A percentile compares a stretch with the other conserved stretches of the same genome.
These are phyloP conservation scores for Thera britannica DNA, from an alignment of 2,888 invertebrate genomes.

Conservation along the genomic window DNA sequence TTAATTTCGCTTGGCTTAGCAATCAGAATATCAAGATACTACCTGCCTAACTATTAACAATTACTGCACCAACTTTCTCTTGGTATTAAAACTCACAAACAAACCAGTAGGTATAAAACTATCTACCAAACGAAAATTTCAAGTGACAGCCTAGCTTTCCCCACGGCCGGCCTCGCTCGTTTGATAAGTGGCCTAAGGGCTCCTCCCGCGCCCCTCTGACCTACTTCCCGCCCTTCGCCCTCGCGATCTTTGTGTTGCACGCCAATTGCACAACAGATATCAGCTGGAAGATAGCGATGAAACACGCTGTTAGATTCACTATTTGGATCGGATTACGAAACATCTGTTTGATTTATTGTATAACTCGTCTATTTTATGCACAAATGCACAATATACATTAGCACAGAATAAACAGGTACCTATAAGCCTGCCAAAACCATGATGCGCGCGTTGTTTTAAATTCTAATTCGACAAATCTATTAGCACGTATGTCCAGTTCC, in stretches of 20 bases:
- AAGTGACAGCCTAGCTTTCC: conserved; percentile 76
- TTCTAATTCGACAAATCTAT: no score
- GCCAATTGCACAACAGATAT: conserved; percentile 81
- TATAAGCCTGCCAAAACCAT: no score
- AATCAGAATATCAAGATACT: background rate
- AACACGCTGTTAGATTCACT: conserved; percentile 56
- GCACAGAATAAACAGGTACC: no score
- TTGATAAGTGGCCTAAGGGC: conserved; percentile 83
- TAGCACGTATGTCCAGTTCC: no score
- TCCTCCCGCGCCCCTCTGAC: conserved; percentile 68
- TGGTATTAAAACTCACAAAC: conserved; percentile 38
- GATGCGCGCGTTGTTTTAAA: no score
- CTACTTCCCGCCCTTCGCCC: conserved; percentile 71
- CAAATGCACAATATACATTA: no score
- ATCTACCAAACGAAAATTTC: conserved; percentile 66
- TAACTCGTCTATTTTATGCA: conserved; percentile 4
- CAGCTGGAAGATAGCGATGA: conserved; percentile 78
- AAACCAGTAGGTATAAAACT: conserved; percentile 39
- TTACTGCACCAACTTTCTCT: conserved; percentile 38
- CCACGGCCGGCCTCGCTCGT: conserved; percentile 64
- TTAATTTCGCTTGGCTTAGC: background rate
- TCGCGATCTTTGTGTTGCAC: conserved; percentile 80
- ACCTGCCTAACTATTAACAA: conserved; percentile 21
- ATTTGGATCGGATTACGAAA: conserved; percentile 58
- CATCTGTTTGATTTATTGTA: conserved; percentile 13